phyloP scores from a whole-genome alignment of 64 coral and sea anemone species.

The Actinia tenebrosa region DNA sequence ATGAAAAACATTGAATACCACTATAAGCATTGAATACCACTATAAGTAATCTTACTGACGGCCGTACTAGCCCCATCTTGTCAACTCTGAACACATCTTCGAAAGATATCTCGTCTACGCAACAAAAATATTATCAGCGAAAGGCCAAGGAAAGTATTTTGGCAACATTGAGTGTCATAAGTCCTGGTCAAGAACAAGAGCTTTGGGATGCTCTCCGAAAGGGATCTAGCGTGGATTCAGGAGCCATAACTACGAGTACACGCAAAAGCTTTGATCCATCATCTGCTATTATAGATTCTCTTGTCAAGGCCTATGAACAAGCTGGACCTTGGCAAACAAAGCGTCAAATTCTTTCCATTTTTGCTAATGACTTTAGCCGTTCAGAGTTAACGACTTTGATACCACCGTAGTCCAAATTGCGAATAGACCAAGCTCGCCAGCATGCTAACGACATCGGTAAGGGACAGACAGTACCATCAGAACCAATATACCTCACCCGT shows the following conservation, averaged over 20 bases:
- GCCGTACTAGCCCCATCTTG: no score
- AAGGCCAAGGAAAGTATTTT: no score
- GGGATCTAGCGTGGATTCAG: no score
- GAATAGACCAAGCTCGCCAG: constrained; percentile 31
- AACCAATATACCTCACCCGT: not conserved
- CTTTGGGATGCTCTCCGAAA: no score
- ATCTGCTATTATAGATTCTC: not conserved
- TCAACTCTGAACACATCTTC: no score
- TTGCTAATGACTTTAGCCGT: constrained; percentile 41
- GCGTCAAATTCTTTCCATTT: constrained; percentile 30
- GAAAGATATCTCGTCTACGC: no score
- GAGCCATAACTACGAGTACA: no score
- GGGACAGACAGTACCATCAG: not conserved
- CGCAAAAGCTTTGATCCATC: no score
- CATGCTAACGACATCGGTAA: not conserved
- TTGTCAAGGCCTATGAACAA: constrained; percentile 32
- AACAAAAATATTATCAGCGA: no score
- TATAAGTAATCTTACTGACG: not conserved
- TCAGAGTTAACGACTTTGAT: constrained; percentile 4
- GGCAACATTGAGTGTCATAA: no score
- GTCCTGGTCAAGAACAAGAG: no score
- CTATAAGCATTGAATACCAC: constrained; percentile 9
- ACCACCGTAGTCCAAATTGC: constrained; percentile 20
- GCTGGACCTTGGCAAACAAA: constrained; percentile 35
- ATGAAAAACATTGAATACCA: not conserved